These are phyloP conservation scores for Zaprionus ornatus DNA, from an alignment of 1,140 invertebrate genomes.

Conservation along the genomic window DNA sequence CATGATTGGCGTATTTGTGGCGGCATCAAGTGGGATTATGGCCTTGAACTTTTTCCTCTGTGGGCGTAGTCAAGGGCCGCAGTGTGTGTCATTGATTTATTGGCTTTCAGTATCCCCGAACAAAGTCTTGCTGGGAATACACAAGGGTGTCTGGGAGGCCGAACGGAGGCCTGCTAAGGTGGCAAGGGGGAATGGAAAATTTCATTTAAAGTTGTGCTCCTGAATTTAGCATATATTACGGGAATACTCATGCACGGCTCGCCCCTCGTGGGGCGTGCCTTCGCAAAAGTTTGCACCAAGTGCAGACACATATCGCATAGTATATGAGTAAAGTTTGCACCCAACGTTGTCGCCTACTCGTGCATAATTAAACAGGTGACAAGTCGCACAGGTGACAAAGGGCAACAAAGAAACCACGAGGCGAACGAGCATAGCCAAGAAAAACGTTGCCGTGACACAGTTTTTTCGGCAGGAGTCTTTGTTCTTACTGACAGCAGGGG, in stretches of 20 bases:
- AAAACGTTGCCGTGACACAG: constrained; percentile 58
- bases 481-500: constrained; percentile 55
- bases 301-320: constrained; percentile 30
- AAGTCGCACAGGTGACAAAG: constrained; percentile 53
- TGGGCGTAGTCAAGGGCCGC: constrained; percentile 38
- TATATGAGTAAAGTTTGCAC: constrained; percentile 54
- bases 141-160: constrained; percentile 1
- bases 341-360: constrained; percentile 37
- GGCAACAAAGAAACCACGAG: constrained; percentile 1
- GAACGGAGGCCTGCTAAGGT: no score
- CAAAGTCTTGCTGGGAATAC: constrained; percentile 12
- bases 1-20: constrained; percentile 77
- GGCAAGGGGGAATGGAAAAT: constrained; percentile 22
- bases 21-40: constrained; percentile 74
- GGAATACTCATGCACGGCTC: constrained; percentile 18
- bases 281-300: constrained; percentile 48
- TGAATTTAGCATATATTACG: constrained; percentile 62
- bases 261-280: constrained; percentile 19
- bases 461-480: constrained; percentile 50
- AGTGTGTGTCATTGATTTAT: constrained; percentile 77
- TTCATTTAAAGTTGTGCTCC: constrained; percentile 67
- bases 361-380: constrained; percentile 71
- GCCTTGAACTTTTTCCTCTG: constrained; percentile 71
- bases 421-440: not conserved
- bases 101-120: constrained; percentile 42